Evolutionary conservation across 2,797 vertebrate genomes (phyloP).

Genomic region (Cyclura pinguis): DNA sequence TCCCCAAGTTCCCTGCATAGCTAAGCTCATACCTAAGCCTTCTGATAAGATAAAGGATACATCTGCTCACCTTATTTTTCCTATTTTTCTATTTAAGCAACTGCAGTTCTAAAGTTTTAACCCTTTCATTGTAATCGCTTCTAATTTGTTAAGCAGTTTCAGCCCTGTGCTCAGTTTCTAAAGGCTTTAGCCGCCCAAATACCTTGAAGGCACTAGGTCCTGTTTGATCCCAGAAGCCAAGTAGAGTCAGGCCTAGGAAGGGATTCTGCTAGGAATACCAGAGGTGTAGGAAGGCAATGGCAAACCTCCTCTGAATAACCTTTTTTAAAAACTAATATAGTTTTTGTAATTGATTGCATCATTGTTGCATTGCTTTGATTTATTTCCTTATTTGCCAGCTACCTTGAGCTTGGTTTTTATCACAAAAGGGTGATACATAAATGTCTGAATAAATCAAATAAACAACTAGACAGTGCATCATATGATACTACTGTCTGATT

Average conservation of each 20-base stretch:
- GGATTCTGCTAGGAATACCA: neutral
- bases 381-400: neutral
- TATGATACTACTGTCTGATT: neutral
- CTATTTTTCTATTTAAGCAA: too few species aligned
- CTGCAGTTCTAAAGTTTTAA: too few species aligned
- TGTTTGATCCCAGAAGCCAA: too few species aligned
- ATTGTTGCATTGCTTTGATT: neutral
- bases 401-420: neutral
- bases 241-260: too few species aligned
- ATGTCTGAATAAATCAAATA: neutral
- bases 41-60: too few species aligned
- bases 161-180: neutral
- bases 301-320: neutral
- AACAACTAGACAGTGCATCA: neutral
- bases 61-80: too few species aligned
- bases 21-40: too few species aligned
- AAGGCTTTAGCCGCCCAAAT: neutral
- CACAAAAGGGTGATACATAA: neutral
- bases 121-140: neutral
- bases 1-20: too few species aligned
- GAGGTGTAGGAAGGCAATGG: neutral
- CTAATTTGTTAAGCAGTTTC: neutral
- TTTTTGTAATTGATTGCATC: neutral
- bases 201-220: too few species aligned
- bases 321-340: neutral